Conservation (phyloP, 92 coral and sea anemone species). For the Phenganax marumi region DNA sequence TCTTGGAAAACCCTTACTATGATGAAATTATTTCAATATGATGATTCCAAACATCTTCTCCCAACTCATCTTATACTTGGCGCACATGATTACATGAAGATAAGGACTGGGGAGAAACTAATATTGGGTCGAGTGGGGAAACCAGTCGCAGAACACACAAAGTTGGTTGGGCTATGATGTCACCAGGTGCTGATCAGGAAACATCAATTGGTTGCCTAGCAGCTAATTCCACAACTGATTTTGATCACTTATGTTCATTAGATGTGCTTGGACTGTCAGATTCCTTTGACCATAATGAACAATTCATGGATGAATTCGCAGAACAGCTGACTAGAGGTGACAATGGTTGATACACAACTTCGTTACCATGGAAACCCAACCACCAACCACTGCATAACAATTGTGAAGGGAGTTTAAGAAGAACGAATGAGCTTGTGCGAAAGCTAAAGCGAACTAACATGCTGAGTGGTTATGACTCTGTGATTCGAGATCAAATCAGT, state of each 20-base stretch:
- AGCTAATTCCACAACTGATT: constrained; percentile 48
- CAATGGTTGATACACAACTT: constrained; percentile 63
- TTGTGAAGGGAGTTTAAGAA: constrained; percentile 46
- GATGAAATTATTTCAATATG: constrained; percentile 21
- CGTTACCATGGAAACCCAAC: constrained; percentile 56
- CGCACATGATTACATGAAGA: constrained; percentile 57
- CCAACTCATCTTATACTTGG: constrained; percentile 63
- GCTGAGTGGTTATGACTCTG: constrained; percentile 51
- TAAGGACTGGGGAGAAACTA: constrained; percentile 51
- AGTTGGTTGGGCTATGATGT: constrained; percentile 67
- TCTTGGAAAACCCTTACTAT: constrained; percentile 55
- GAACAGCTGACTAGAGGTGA: constrained; percentile 49
- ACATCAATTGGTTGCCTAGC: constrained; percentile 40
- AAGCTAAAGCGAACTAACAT: constrained; percentile 40
- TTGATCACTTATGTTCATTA: constrained; percentile 48
- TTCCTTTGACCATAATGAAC: constrained; percentile 28
- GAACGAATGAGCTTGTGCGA: constrained; percentile 30
- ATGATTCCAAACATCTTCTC: constrained; percentile 49
- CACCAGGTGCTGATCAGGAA: constrained; percentile 55
- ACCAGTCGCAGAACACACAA: constrained; percentile 52
- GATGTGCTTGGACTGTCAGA: constrained; percentile 58
- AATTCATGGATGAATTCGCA: constrained; percentile 50
- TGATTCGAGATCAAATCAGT: constrained; percentile 54
- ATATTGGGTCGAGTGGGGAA: constrained; percentile 58
- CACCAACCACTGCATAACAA: constrained; percentile 32